Conservation (phyloP, 2,113 vertebrate species). For the Seriola quinqueradiata region DNA sequence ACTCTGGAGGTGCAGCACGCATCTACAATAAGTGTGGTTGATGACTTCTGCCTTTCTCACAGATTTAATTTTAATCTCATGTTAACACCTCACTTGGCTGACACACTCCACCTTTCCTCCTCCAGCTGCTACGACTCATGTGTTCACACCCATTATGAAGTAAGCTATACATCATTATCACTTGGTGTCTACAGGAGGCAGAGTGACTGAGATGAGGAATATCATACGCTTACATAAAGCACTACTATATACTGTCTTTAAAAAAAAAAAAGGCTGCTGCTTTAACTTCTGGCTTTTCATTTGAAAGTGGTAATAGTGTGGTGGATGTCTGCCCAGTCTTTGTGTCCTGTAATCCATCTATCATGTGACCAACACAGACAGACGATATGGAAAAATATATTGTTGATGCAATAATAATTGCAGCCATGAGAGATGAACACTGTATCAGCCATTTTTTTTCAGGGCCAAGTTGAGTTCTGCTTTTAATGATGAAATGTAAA, state of each 20-base stretch:
- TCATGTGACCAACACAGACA: background rate
- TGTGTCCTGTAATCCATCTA: slow-evolving; percentile 3
- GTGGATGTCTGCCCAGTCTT: slow-evolving; percentile 1
- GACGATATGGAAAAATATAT: slow-evolving; percentile 13
- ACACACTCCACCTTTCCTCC: slow-evolving; percentile 55
- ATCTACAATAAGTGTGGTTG: background rate
- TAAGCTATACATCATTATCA: slow-evolving; percentile 79
- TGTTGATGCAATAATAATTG: slow-evolving; percentile 13
- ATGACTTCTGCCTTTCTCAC: slow-evolving; percentile 22
- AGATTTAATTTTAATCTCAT: slow-evolving; percentile 52
- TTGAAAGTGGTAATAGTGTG: slow-evolving; percentile 5
- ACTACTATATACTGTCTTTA: background rate
- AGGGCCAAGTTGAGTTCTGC: background rate
- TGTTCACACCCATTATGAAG: slow-evolving; percentile 76
- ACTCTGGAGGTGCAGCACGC: background rate
- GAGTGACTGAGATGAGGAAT: slow-evolving; percentile 23
- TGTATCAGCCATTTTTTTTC: slow-evolving; percentile 1
- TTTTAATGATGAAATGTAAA: slow-evolving; percentile 20
- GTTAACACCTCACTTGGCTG: slow-evolving; percentile 38
- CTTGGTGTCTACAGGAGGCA: slow-evolving; percentile 67
- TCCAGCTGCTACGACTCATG: background rate
- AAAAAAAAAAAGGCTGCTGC: background rate
- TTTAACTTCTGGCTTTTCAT: slow-evolving; percentile 2
- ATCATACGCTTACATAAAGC: slow-evolving; percentile 3
- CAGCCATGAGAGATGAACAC: slow-evolving; percentile 18